phyloP scores from a whole-genome alignment of 2,888 invertebrate genomes.

The Lycophotia porphyrea region DNA sequence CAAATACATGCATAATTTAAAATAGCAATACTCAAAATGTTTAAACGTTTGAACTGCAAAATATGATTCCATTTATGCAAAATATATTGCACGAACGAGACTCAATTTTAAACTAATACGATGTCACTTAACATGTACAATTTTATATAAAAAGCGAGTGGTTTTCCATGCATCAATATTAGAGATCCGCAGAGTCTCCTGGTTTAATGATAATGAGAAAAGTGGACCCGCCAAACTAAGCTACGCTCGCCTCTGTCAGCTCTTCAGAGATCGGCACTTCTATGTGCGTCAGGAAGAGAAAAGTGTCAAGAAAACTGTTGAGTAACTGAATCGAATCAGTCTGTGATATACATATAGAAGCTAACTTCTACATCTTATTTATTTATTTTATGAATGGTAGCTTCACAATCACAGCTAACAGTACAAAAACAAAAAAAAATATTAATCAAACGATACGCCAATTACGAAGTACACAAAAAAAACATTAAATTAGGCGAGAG shows the following conservation, averaged over 20 bases:
- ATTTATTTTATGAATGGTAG: too few species aligned
- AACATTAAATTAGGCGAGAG: too few species aligned
- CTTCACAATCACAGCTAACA: too few species aligned
- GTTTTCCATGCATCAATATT: background rate
- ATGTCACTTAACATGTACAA: slow-evolving; percentile 9
- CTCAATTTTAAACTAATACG: slow-evolving; percentile 41
- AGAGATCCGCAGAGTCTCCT: background rate
- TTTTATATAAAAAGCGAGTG: slow-evolving; percentile 10
- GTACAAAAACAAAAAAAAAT: too few species aligned
- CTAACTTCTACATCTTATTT: too few species aligned
- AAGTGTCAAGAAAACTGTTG: too few species aligned
- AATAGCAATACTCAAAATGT: slow-evolving; percentile 26
- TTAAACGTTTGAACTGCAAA: slow-evolving; percentile 38
- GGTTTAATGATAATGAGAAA: background rate
- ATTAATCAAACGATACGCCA: too few species aligned
- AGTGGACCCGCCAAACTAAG: background rate
- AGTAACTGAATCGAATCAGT: too few species aligned
- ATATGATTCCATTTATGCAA: slow-evolving; percentile 52
- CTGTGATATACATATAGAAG: too few species aligned
- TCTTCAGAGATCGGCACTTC: background rate
- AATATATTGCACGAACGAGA: slow-evolving; percentile 39
- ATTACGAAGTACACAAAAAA: too few species aligned
- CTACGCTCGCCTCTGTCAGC: background rate
- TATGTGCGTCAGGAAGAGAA: background rate
- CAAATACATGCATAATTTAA: slow-evolving; percentile 31